These are phyloP conservation scores for Strix uralensis DNA, from an alignment of 2,113 vertebrate genomes.

Conservation along the genomic window DNA sequence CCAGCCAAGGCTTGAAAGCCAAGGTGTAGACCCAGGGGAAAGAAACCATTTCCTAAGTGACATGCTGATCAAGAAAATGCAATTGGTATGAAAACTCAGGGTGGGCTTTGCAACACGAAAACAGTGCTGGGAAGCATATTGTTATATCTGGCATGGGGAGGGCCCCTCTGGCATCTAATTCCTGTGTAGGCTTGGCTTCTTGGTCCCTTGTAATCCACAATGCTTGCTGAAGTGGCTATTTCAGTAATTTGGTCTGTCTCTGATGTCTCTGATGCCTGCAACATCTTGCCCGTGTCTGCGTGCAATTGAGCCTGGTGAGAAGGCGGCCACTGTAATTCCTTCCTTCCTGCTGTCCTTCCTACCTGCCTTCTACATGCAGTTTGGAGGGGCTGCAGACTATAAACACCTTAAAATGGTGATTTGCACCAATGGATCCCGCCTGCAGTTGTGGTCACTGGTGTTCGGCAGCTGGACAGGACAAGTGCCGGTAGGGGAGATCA, in stretches of 20 bases:
- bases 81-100: background rate
- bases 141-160: background rate
- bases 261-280: background rate
- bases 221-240: background rate
- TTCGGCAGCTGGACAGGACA: background rate
- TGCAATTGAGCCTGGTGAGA: background rate
- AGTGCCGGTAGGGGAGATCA: background rate
- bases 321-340: background rate
- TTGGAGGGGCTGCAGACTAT: background rate
- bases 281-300: fast-evolving
- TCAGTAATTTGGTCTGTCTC: background rate
- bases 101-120: background rate
- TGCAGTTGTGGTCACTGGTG: background rate
- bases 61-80: background rate
- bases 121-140: background rate
- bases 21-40: background rate
- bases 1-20: background rate
- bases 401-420: background rate
- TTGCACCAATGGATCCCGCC: background rate
- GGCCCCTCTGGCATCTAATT: background rate
- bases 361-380: fast-evolving
- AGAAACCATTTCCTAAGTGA: background rate
- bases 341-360: background rate
- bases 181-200: background rate
- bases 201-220: background rate